Evolutionary conservation across 2,797 vertebrate species (phyloP), one percentile per base, ranked within the genome.

Genomic region (Margarornis squamiger): DNA sequence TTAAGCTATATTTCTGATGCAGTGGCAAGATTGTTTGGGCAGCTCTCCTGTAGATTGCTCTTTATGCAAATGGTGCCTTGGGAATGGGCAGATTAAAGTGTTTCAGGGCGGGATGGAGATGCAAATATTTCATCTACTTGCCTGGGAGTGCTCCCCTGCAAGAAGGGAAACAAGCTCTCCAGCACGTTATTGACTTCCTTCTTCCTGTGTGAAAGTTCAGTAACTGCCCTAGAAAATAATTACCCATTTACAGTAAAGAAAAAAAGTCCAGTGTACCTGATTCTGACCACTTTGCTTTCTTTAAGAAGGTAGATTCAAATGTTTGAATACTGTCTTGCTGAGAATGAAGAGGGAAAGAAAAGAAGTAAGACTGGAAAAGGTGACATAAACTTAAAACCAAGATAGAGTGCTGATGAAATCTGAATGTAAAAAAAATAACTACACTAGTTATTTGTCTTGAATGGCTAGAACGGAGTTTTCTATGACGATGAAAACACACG

Each of bases 51-150:
- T 30, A 74, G 76, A 34, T 87, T 91, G 45, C 66, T 96, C 72
- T 81, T 86, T 93, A 95, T 96, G 95, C 76, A 96, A 96, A 95
- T 94, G 17, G 51, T 73, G 78, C 94, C 81, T 75, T 95, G 94
- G 91, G 96, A 96, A 96, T 2, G 0, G 68, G 77, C 55, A 92
- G 93, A 96, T 95, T 74, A 93, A 92, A 81, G 39, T 36, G 65
- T 92, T 95, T 77, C 83, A 83, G 86, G 71, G 80, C 3, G 14
- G 95, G 78, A 92, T 80, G 61, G 72, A 5, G 17, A 92, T 51
- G 85, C 27, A 92, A 94, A 92, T 88, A 18, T 87, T 93, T 77
- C 80, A 68, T 45, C 52, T 93, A 81, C 77, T 85, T 90, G 85
- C 63, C 80, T 85, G 57, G 80, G 74, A 92, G 43, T 85, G 78